Base-by-base conservation (phyloP, 2,113 vertebrate genomes). In the Neoarius graeffei region DNA sequence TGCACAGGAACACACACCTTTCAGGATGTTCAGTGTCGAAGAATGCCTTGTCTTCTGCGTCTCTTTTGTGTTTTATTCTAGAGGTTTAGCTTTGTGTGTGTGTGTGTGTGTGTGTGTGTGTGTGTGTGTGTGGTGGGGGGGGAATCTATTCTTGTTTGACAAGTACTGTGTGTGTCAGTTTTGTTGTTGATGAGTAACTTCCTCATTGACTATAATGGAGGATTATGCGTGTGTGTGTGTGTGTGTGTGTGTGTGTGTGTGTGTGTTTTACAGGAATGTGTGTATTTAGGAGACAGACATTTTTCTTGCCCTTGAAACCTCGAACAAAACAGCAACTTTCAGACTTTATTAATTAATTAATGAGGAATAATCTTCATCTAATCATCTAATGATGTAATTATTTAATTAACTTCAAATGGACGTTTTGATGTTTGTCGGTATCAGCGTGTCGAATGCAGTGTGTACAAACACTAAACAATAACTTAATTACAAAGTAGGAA, bases 161-260 rank as follows among this genome's bases (percentile, higher is more conserved):
- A 59, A 73, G 50, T 73, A 52, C 62, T 52, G 59, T 83, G 64
- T 84, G 67, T 84, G 64, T 84, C 66, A 35, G 54, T 81, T 84
- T 84, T 71, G 83, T 69, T 71, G 50, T 71, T 85, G 84, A 74
- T 85, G 84, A 85, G 84, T 85, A 85, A 85, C 84, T 85, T 85
- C 84, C 84, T 74, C 69, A 57, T 42, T 10, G 74, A 85, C 84
- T 74, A 85, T 85, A 85, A 84, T 84, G 56, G 73, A 27, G 81
- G 57, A 77, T 50, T 56, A 62, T 83, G 54, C 7, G 20, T 73
- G 11, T 87, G 50, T 86, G n/a, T 86, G 73, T 62, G 57, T 80
- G 59, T 80, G 85, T 86, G 35, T 62, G 59, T 52, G 25, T 69
- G 82, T 42, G 50, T 67, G 60, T 60, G 80, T 59, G 57, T 42